These are phyloP conservation scores for Daubentonia madagascariensis DNA, from an alignment of 2,113 vertebrate genomes.

Conservation along the genomic window DNA sequence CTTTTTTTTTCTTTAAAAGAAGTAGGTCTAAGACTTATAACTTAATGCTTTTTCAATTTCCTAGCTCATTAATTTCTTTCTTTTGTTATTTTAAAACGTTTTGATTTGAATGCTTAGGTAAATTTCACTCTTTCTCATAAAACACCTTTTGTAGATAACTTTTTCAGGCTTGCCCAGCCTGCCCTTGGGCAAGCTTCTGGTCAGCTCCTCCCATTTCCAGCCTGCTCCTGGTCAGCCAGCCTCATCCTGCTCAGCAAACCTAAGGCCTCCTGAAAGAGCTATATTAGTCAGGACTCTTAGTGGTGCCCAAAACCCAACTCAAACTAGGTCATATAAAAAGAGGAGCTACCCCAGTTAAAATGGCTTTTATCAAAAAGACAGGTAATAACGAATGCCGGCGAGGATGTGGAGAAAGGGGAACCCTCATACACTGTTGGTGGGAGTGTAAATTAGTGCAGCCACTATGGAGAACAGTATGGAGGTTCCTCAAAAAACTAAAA, in stretches of 20 bases:
- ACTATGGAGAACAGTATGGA: too few species aligned
- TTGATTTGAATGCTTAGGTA: not conserved
- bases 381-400: too few species aligned
- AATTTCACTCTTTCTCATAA: not conserved
- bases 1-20: not conserved
- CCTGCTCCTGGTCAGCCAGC: not conserved
- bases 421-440: too few species aligned
- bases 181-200: not conserved
- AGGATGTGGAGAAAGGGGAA: too few species aligned
- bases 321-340: not conserved
- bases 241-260: not conserved
- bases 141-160: not conserved
- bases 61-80: not conserved
- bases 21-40: not conserved
- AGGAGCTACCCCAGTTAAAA: too few species aligned
- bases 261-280: not conserved
- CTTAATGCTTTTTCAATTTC: not conserved
- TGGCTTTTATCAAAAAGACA: too few species aligned
- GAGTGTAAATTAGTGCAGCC: too few species aligned
- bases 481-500: too few species aligned
- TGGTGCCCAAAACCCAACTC: not conserved
- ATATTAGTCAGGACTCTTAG: not conserved
- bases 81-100: not conserved
- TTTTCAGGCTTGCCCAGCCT: not conserved
- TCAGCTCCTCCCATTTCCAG: not conserved